These are phyloP conservation scores for Pimpla rufipes DNA, from an alignment of 2,888 invertebrate species.

Conservation along the genomic window DNA sequence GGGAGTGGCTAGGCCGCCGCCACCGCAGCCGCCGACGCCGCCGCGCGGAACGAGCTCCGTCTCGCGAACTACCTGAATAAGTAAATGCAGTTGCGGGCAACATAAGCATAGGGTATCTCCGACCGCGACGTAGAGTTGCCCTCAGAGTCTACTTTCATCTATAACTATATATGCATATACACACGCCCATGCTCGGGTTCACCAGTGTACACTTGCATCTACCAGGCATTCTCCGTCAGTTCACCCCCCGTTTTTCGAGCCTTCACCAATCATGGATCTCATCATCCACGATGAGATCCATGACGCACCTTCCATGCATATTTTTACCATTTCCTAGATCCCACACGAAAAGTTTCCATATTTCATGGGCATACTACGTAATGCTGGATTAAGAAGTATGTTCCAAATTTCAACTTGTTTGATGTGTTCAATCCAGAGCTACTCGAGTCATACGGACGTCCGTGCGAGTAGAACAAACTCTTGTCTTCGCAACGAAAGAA, in stretches of 20 bases:
- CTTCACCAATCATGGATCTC: background rate
- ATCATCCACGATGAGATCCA: no score
- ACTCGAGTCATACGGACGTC: no score
- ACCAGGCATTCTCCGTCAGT: background rate
- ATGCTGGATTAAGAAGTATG: no score
- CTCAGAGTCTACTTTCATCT: background rate
- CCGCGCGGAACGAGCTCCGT: slow-evolving; percentile 23
- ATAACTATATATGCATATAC: background rate
- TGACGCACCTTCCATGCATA: no score
- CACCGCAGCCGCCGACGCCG: background rate
- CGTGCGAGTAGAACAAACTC: no score
- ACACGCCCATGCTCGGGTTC: background rate
- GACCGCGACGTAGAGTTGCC: slow-evolving; percentile 16
- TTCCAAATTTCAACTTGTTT: no score
- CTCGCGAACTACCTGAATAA: slow-evolving; percentile 60
- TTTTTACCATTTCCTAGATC: no score
- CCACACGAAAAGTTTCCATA: no score
- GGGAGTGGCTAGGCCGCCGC: slow-evolving; percentile 32
- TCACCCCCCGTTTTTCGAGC: background rate
- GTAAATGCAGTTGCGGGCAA: slow-evolving; percentile 43
- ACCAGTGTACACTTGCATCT: background rate
- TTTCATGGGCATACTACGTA: no score
- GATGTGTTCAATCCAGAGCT: no score
- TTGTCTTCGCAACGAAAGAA: no score
- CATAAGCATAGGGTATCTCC: slow-evolving; percentile 24